phyloP scores from a whole-genome alignment of 2,888 invertebrate species.

The Tipula helvola region DNA sequence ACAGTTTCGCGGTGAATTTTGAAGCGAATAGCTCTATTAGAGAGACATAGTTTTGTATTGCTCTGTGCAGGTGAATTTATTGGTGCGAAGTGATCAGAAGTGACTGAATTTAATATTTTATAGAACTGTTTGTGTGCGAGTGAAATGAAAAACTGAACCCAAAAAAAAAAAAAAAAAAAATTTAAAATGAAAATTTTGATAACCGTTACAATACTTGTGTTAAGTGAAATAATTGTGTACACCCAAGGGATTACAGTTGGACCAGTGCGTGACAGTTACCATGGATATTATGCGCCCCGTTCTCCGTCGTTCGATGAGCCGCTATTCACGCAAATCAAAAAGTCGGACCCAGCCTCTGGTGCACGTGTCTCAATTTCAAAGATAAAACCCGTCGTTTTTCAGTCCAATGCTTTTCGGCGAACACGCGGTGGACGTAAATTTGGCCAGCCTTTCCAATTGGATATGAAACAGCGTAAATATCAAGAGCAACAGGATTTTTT shows the following conservation, averaged over 20 bases:
- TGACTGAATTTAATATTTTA: not conserved
- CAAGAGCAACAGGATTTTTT: constrained; percentile 4
- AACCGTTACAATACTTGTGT: not conserved
- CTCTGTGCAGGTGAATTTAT: not conserved
- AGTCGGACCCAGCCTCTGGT: not conserved
- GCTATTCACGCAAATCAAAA: not conserved
- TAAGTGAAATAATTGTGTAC: not conserved
- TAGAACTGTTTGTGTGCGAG: not conserved
- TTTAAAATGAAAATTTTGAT: not conserved
- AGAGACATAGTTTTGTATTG: not conserved
- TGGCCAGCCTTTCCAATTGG: constrained; percentile 10
- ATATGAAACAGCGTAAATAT: constrained; percentile 6
- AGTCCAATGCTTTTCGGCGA: not conserved
- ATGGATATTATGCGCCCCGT: not conserved
- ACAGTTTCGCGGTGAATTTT: constrained; percentile 7
- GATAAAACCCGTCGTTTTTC: not conserved
- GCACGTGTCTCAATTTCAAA: not conserved
- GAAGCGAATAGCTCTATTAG: not conserved
- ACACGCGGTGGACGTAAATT: not conserved
- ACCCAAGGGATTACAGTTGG: not conserved
- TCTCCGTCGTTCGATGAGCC: not conserved
- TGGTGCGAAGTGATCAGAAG: not conserved
- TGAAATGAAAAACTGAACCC: not conserved
- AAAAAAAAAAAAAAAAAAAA: not conserved
- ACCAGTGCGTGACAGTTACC: not conserved